Conservation (phyloP, 1,140 invertebrate species). For the Drosophila micromelanica region DNA sequence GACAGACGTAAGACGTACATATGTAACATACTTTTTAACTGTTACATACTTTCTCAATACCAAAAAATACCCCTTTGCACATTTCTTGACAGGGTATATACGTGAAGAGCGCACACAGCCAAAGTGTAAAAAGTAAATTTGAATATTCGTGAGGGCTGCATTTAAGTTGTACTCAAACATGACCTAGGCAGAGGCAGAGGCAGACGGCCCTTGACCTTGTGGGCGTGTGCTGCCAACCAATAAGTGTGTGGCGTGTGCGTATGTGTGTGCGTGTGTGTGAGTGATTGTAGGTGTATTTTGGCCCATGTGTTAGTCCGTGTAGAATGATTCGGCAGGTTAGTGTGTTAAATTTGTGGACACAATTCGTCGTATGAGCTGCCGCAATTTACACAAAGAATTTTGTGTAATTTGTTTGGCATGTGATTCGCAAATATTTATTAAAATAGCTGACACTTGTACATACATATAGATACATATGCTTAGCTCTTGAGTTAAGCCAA, state of each 20-base stretch:
- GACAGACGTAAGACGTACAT: no score
- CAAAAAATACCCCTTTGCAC: background rate
- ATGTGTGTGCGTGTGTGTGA: constrained; percentile 1
- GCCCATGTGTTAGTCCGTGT: constrained; percentile 8
- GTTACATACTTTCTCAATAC: no score
- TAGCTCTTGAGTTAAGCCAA: constrained; percentile 41
- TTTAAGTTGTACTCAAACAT: constrained; percentile 48
- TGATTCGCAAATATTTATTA: constrained; percentile 45
- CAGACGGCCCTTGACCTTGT: constrained; percentile 74
- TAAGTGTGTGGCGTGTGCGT: constrained; percentile 12
- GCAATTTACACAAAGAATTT: constrained; percentile 7
- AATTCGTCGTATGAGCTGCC: background rate
- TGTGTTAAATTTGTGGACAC: constrained; percentile 37
- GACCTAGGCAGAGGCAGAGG: constrained; percentile 60
- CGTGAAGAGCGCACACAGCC: background rate
- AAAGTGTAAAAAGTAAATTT: constrained; percentile 31
- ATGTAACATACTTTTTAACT: no score
- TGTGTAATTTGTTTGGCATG: constrained; percentile 22
- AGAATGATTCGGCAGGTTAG: constrained; percentile 47
- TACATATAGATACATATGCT: constrained; percentile 77
- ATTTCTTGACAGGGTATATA: constrained; percentile 24
- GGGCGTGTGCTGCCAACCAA: constrained; percentile 26
- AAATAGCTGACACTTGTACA: constrained; percentile 45
- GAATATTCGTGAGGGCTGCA: constrained; percentile 54
- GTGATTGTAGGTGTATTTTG: background rate